These are phyloP conservation scores for Scomber japonicus DNA, from an alignment of 2,113 vertebrate species.

Conservation along the genomic window DNA sequence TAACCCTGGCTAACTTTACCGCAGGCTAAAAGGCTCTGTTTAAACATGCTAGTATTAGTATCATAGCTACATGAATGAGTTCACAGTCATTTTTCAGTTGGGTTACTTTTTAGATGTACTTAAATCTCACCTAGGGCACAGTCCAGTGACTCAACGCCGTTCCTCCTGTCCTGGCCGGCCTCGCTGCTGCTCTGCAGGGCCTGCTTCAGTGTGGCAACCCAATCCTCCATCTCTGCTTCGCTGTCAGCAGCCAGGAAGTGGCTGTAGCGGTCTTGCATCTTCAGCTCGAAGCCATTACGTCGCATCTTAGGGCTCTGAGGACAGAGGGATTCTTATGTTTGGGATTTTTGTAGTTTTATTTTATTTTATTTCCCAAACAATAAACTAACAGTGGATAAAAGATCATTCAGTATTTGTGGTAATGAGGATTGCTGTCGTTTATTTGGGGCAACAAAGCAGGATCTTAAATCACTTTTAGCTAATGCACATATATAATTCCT, in stretches of 20 bases:
- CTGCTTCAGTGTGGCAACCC: conserved; percentile 93
- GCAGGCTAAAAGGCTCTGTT: conserved; percentile 5
- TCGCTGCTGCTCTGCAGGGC: conserved; percentile 92
- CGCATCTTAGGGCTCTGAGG: conserved; percentile 94
- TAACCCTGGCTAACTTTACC: conserved; percentile 1
- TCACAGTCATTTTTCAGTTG: conserved; percentile 8
- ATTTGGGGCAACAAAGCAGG: too few relatives aligned
- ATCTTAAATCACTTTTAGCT: not conserved
- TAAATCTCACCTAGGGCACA: conserved; percentile 76
- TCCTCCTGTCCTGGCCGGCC: conserved; percentile 89
- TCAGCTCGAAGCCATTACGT: conserved; percentile 94
- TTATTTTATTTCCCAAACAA: not conserved
- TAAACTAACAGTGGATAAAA: too few relatives aligned
- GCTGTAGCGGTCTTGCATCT: conserved; percentile 97
- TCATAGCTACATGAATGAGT: conserved; percentile 7
- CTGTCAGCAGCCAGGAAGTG: conserved; percentile 96
- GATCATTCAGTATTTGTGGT: too few relatives aligned
- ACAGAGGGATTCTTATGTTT: too few relatives aligned
- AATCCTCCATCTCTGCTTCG: conserved; percentile 98
- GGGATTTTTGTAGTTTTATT: not conserved
- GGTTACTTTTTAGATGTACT: not conserved
- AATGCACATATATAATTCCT: too few relatives aligned
- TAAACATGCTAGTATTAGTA: conserved; percentile 21
- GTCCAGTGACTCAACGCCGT: conserved; percentile 86
- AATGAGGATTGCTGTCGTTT: not conserved